A percentile compares a stretch with the other conserved stretches of the same genome.
These are phyloP conservation scores for Chalcis sispes DNA, from an alignment of 2,888 invertebrate genomes.

Conservation along the genomic window DNA sequence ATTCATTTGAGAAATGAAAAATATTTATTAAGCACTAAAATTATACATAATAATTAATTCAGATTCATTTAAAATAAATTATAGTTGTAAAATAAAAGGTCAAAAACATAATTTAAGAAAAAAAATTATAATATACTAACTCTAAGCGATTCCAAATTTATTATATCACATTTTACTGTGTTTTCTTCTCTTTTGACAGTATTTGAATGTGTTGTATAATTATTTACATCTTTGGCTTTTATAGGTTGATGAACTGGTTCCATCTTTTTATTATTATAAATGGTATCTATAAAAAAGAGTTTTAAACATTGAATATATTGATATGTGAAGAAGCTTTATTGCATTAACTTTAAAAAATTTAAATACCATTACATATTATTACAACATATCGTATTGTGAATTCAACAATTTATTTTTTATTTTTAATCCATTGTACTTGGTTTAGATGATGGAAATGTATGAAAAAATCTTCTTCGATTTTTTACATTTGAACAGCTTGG, in stretches of 20 bases:
- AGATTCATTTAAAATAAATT: slow-evolving; percentile 18
- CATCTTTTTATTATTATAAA: slow-evolving; percentile 27
- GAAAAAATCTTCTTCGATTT: slow-evolving; percentile 31
- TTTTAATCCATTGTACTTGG: slow-evolving; percentile 22
- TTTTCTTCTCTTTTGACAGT: not conserved
- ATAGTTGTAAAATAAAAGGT: not conserved
- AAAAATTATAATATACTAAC: slow-evolving; percentile 55
- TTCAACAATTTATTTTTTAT: not conserved
- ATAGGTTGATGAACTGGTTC: slow-evolving; percentile 41
- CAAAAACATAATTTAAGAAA: slow-evolving; percentile 2
- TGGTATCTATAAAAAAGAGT: slow-evolving; percentile 25
- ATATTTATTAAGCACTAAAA: not conserved
- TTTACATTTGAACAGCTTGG: slow-evolving; percentile 21
- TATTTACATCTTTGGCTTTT: slow-evolving; percentile 28
- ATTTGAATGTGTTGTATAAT: not conserved
- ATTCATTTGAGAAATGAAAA: slow-evolving; percentile 7
- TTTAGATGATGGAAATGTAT: slow-evolving; percentile 43
- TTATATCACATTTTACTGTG: slow-evolving; percentile 8
- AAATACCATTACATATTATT: not conserved
- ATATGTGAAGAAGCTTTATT: not conserved
- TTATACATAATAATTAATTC: not conserved
- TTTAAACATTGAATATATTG: not conserved
- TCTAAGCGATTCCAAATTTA: slow-evolving; percentile 46
- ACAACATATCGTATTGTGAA: no score
- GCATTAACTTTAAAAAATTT: not conserved